Evolutionary conservation across 2,888 invertebrate species (phyloP).

Genomic region (Andricus curvator): DNA sequence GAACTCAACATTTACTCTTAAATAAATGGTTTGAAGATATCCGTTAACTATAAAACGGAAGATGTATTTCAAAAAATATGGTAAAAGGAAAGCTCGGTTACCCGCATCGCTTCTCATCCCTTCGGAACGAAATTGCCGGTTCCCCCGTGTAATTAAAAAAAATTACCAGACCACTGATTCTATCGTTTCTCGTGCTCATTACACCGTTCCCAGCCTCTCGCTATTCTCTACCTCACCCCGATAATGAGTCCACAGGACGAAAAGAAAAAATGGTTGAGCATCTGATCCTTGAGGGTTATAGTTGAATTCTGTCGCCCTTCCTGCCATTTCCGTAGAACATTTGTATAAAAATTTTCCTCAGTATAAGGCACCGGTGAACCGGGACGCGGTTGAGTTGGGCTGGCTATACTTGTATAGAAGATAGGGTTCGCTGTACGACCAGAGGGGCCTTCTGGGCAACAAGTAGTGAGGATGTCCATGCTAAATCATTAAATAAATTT

Average conservation of each 20-base stretch:
- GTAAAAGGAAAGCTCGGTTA: conserved; percentile 55
- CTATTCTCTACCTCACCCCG: conserved; percentile 49
- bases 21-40: conserved; percentile 10
- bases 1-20: too few relatives aligned
- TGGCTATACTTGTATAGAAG: conserved; percentile 18
- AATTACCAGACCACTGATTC: conserved; percentile 72
- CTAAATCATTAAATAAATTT: conserved; percentile 61
- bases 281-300: conserved; percentile 37
- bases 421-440: conserved; percentile 32
- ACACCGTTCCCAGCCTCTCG: not conserved
- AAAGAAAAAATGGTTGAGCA: conserved; percentile 21
- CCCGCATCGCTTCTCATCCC: conserved; percentile 58
- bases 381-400: conserved; percentile 8
- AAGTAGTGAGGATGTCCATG: conserved; percentile 49
- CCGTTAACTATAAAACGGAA: conserved; percentile 27
- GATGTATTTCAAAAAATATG: not conserved
- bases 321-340: conserved; percentile 46
- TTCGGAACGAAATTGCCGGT: conserved; percentile 57
- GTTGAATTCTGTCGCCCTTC: conserved; percentile 36
- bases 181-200: conserved; percentile 52
- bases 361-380: conserved; percentile 19
- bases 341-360: conserved; percentile 50
- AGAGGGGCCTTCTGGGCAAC: conserved; percentile 49
- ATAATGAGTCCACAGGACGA: conserved; percentile 59
- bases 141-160: conserved; percentile 74